Evolutionary conservation across 2,797 vertebrate genomes (phyloP).

Genomic region (Denticeps clupeoides): DNA sequence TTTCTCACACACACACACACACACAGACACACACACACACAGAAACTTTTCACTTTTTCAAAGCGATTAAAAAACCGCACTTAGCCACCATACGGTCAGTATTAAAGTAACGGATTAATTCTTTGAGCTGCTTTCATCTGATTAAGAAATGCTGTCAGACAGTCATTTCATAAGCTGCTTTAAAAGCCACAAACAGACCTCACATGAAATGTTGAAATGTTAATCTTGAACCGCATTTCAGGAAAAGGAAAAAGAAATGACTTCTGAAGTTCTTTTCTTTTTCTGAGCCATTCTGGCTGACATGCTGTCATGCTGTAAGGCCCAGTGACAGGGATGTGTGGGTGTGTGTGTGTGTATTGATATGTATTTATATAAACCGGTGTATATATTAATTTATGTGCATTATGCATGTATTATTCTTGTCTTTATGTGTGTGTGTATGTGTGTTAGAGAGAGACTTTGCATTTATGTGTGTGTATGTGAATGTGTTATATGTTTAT

Average conservation of each 20-base stretch:
- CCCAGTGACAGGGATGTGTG: not conserved
- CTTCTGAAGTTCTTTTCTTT: not conserved
- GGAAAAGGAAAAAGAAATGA: not conserved
- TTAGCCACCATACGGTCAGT: slow-evolving; percentile 14
- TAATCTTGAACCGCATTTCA: slow-evolving; percentile 3
- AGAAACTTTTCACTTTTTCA: too few relatives aligned
- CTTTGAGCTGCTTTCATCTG: slow-evolving; percentile 24
- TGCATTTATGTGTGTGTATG: not conserved
- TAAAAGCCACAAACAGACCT: slow-evolving; percentile 6
- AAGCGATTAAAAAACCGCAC: slow-evolving; percentile 3
- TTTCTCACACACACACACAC: not conserved
- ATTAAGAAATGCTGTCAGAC: not conserved
- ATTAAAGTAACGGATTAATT: slow-evolving; percentile 25
- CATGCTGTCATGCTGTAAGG: too few relatives aligned
- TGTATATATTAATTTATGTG: too few relatives aligned
- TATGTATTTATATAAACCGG: too few relatives aligned
- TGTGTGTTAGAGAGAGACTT: not conserved
- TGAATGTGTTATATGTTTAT: too few relatives aligned
- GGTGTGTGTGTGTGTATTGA: too few relatives aligned
- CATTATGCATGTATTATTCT: too few relatives aligned
- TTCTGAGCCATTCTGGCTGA: too few relatives aligned
- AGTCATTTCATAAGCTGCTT: slow-evolving; percentile 8
- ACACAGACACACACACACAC: slow-evolving; percentile 1
- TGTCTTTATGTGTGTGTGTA: too few relatives aligned
- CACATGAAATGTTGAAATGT: slow-evolving; percentile 11